Base-by-base conservation (phyloP, 2,113 vertebrate species). In the Malurus alboscapulatus region DNA sequence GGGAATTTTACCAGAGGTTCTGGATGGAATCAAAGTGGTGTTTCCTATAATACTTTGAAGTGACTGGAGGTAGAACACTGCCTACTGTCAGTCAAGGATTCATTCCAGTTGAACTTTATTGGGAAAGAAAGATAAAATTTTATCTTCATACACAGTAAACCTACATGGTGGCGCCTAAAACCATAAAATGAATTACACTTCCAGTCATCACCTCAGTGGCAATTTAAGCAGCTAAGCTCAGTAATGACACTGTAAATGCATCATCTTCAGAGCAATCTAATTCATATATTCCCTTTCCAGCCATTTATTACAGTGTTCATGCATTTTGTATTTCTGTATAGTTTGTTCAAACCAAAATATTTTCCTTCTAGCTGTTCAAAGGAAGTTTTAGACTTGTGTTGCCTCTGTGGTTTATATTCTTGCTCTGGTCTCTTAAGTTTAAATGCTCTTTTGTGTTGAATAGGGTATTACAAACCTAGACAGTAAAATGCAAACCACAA, bases 51-150 rank as follows among this genome's bases (percentile, higher is more conserved):
- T 51, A 50, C 26, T 75, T 92, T 61, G 53, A 84, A 42, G 65
- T 87, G 30, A 68, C 32, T 78, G 32, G 17, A 86, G 61, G n/a
- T 38, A 92, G 58, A 84, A 76, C 0, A 2, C 15, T 87, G 36
- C 26, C 29, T 80, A 25, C 47, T 72, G 58, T 62, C 77, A 88
- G 69, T 81, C 66, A 72, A 87, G 45, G 44, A 89, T 76, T 84
- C 77, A 77, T 84, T 87, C 42, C 58, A 73, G 26, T 47, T 89
- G 57, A 88, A 61, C 50, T 74, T 81, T 72, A 92, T 78, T 84
- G 76, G n/a, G 40, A 84, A 63, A 88, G 29, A 88, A 78, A 86
- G 54, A 95, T 89, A 87, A 90, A 82, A 95, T 88, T 93, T 95
- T 96, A 83, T 90, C 88, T 88, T 91, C 82, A 80, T 73, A 71